Conservation (phyloP, 2,888 invertebrate genomes). For the Coelinius sp. region DNA sequence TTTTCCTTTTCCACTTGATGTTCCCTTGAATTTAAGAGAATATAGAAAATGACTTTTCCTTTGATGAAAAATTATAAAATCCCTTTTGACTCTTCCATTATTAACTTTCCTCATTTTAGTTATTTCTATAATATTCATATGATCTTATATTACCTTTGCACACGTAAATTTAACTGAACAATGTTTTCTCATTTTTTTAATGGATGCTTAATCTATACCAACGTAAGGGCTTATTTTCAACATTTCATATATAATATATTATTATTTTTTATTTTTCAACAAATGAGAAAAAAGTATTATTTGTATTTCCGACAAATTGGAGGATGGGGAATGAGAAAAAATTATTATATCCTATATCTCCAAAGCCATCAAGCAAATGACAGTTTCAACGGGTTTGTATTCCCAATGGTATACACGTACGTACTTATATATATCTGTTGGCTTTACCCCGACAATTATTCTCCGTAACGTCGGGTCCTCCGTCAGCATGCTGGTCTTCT, state of each 20-base stretch:
- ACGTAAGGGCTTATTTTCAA: not conserved
- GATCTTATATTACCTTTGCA: not conserved
- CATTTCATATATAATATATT: too few relatives aligned
- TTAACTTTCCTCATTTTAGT: not conserved
- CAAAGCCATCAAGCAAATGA: slow-evolving; percentile 12
- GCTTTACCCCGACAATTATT: slow-evolving; percentile 49
- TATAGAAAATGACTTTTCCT: not conserved
- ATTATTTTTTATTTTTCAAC: not conserved
- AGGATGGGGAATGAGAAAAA: not conserved
- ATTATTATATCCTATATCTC: too few relatives aligned
- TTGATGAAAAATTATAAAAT: slow-evolving; percentile 9
- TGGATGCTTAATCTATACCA: not conserved
- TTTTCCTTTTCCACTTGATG: not conserved
- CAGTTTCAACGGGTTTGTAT: slow-evolving; percentile 19
- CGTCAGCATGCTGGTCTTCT: slow-evolving; percentile 42
- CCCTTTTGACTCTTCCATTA: not conserved
- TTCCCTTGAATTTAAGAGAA: not conserved
- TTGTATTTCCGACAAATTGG: too few relatives aligned
- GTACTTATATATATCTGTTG: slow-evolving; percentile 29
- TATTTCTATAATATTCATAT: not conserved
- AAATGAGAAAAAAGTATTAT: not conserved
- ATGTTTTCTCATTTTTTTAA: slow-evolving; percentile 4
- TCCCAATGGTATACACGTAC: slow-evolving; percentile 18
- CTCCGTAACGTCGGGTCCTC: slow-evolving; percentile 50
- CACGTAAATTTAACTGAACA: not conserved